Evolutionary conservation across 2,888 invertebrate genomes (phyloP), one percentile per base, ranked within the genome.

Genomic region (Idaea dimidiata): DNA sequence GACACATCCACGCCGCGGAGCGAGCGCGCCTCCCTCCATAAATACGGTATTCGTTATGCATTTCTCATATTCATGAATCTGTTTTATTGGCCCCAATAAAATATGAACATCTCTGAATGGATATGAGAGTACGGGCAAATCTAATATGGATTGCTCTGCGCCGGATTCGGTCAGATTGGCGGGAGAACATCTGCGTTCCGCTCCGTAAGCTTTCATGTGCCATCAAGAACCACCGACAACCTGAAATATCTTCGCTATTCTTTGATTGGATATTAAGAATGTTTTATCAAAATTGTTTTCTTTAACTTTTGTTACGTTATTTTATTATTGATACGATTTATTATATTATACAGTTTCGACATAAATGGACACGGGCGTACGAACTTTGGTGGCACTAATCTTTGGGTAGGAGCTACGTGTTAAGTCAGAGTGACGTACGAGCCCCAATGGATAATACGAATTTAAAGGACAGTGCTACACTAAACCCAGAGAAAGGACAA

Each of bases 41-140:
- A 92, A 92, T 92, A 92, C 87, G 87, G 83, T 89, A 92, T 92
- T 89, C 91, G 92, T 92, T 91, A 92, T 92, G 91, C 92, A 91
- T 91, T 91, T 92, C 91, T 91, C 92, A 92, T 92, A 91, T 92
- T 93, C 93, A 91, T 93, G 93, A 92, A 93, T 93, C 93, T 93
- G 88, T 93, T 93, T 93, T 93, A 93, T 93, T 93, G 93, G 92
- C 89, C 89, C 86, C 91, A 91, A 93, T 93, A 93, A 93, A 93
- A 93, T 93, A 93, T 93, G 93, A 92, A 93, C 92, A 92, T 93
- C 93, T 93, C 88, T 88, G 91, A 93, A 92, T 91, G 92, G 92
- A 90, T 92, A 90, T 88, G 90, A 89, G 89, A 88, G 88, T 87
- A 88, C 90, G 87, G 86, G 90, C 87, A 87, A 91, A 92, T 92